These are phyloP conservation scores for Diprion similis DNA, from an alignment of 1,140 invertebrate species.

Conservation along the genomic window DNA sequence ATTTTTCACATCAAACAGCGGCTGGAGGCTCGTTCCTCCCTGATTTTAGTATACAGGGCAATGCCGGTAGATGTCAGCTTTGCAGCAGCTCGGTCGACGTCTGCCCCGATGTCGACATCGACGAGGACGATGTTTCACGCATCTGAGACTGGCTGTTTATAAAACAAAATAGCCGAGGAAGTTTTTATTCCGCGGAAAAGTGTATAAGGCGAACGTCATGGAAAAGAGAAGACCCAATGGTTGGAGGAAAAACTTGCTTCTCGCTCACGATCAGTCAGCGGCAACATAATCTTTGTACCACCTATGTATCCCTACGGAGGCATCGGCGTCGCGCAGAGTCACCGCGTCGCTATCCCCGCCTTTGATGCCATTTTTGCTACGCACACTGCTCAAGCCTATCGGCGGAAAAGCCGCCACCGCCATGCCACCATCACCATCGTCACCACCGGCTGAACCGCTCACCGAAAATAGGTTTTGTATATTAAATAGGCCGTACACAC, in stretches of 20 bases:
- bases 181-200: slow-evolving; percentile 2
- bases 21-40: background rate
- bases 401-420: too few relatives aligned
- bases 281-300: background rate
- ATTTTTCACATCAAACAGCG: background rate
- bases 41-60: background rate
- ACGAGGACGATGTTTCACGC: too few relatives aligned
- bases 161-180: background rate
- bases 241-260: too few relatives aligned
- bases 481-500: slow-evolving; percentile 38
- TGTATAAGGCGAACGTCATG: background rate
- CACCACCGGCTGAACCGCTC: background rate
- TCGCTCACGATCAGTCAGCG: background rate
- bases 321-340: too few relatives aligned
- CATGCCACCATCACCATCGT: too few relatives aligned
- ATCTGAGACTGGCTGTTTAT: background rate
- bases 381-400: background rate
- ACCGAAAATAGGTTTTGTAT: slow-evolving; percentile 31
- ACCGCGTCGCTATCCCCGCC: background rate
- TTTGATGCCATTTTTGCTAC: slow-evolving; percentile 32
- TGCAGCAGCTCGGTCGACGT: background rate
- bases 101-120: background rate
- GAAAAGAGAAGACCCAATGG: too few relatives aligned
- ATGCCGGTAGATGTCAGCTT: background rate
- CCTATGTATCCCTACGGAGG: too few relatives aligned